Conservation (phyloP, 1,140 invertebrate genomes). For the Meloidogyne chitwoodi region DNA sequence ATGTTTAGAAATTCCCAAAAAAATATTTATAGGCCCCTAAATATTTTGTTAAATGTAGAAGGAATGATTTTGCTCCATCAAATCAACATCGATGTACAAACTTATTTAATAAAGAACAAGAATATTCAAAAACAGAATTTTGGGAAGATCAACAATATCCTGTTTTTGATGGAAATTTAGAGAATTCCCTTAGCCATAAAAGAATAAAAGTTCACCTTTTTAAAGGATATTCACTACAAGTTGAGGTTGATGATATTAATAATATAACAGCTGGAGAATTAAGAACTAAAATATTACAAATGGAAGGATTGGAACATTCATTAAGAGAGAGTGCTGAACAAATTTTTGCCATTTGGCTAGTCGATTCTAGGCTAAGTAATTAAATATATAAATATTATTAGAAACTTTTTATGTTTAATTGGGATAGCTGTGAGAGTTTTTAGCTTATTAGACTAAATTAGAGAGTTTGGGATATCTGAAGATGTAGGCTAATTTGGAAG, state of each 20-base stretch:
- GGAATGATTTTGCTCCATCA: background rate
- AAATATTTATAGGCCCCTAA: conserved; percentile 27
- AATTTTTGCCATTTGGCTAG: conserved; percentile 52
- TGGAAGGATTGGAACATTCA: conserved; percentile 22
- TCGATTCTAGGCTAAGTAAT: conserved; percentile 45
- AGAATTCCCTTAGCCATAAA: conserved; percentile 17
- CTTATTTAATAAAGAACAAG: conserved; percentile 14
- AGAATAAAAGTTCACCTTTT: conserved; percentile 47
- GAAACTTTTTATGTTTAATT: too few species aligned
- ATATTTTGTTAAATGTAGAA: conserved; percentile 47
- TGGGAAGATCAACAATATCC: conserved; percentile 53
- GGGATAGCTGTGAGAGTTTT: too few species aligned
- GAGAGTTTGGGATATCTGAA: too few species aligned
- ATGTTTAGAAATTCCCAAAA: too few species aligned
- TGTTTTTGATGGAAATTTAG: conserved; percentile 50
- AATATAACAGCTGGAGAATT: conserved; percentile 47
- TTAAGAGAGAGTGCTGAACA: conserved; percentile 12
- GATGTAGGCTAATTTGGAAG: too few species aligned
- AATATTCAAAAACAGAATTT: conserved; percentile 36
- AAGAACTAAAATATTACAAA: conserved; percentile 37
- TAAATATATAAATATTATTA: too few species aligned
- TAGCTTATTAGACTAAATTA: too few species aligned
- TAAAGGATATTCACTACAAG: conserved; percentile 38
- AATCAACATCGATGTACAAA: background rate
- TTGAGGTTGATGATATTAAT: conserved; percentile 20